A percentile compares a stretch with the other conserved stretches of the same genome.
Conservation (phyloP, 2,797 vertebrate species). For the Amazona ochrocephala region DNA sequence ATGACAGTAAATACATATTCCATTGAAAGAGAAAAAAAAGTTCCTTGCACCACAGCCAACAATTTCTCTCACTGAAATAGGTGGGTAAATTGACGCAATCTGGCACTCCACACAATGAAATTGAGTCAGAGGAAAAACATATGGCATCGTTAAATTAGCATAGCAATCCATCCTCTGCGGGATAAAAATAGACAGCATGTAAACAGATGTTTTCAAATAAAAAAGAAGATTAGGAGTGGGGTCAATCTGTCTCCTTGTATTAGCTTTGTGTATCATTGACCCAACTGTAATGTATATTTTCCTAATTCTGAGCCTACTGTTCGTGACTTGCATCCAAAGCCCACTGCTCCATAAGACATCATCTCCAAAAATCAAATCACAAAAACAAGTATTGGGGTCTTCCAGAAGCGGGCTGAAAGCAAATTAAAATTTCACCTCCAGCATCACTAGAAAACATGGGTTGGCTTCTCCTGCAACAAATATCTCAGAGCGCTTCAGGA, state of each 20-base stretch:
- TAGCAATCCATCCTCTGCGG: neutral
- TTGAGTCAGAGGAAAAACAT: conserved; percentile 1
- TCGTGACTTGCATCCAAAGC: neutral
- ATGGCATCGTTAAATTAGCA: neutral
- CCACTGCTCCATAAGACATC: neutral
- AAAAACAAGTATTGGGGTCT: neutral
- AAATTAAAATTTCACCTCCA: neutral
- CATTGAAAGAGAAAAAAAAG: neutral
- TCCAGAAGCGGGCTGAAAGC: neutral
- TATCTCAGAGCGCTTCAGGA: neutral
- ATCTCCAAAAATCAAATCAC: neutral
- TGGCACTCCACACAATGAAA: neutral
- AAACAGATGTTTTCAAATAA: neutral
- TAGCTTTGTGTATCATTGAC: neutral
- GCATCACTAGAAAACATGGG: neutral
- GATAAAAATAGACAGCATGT: neutral
- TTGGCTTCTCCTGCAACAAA: rapidly evolving
- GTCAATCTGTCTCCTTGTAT: neutral
- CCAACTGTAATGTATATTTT: neutral
- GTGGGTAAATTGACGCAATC: neutral
- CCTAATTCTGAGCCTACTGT: neutral
- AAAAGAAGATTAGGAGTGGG: neutral
- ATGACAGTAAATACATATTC: neutral
- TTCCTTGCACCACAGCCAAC: neutral
- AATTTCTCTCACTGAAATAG: neutral